A percentile compares a stretch with the other conserved stretches of the same genome.
phyloP scores from a whole-genome alignment of 2,113 vertebrate genomes.

The Anser cygnoides region DNA sequence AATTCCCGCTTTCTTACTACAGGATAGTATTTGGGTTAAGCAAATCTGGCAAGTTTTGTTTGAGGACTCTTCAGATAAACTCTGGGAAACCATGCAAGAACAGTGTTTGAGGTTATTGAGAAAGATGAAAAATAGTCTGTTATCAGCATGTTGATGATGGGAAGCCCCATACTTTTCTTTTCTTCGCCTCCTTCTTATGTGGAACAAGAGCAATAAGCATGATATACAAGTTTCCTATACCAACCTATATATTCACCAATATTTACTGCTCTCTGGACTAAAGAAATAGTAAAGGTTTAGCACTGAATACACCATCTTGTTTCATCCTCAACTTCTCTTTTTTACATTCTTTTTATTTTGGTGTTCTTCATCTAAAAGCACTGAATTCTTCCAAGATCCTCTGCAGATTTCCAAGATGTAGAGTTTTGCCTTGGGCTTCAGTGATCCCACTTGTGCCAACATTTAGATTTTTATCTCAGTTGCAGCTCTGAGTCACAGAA shows the following conservation, averaged over 20 bases:
- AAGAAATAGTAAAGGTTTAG: neutral
- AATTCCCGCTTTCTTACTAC: neutral
- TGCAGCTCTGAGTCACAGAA: slow-evolving; percentile 44
- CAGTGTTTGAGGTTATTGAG: neutral
- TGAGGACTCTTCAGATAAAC: neutral
- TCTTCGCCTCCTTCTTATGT: neutral
- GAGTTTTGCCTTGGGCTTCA: slow-evolving; percentile 10
- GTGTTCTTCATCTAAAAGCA: neutral
- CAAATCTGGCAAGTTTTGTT: neutral
- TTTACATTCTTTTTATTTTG: neutral
- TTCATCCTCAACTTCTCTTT: neutral
- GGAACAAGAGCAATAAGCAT: neutral
- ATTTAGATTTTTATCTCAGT: slow-evolving; percentile 43
- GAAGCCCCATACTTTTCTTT: neutral
- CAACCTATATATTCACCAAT: neutral
- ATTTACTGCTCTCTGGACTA: neutral
- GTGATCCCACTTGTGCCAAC: slow-evolving; percentile 3
- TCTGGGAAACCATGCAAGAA: neutral
- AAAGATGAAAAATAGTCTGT: neutral
- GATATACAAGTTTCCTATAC: neutral
- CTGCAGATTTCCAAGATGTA: neutral
- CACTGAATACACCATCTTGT: neutral
- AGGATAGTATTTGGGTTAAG: neutral
- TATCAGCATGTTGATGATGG: neutral
- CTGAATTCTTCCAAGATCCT: neutral